These are phyloP conservation scores for Bradynema listronoti DNA, from an alignment of 1,140 invertebrate genomes.

Conservation along the genomic window DNA sequence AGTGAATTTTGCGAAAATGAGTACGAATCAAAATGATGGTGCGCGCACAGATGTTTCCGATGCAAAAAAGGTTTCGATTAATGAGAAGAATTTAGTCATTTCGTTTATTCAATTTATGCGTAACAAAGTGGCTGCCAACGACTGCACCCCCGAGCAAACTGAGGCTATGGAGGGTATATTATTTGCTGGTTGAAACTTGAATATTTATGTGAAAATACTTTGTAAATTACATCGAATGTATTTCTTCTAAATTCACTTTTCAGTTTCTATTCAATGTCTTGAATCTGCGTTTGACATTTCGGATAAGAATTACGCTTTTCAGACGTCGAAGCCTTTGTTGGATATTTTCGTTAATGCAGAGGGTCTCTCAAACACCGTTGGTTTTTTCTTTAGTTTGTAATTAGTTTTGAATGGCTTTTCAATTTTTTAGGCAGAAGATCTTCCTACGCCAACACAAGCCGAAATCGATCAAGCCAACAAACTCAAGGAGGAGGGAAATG, in stretches of 20 bases:
- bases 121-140: slow-evolving; percentile 52
- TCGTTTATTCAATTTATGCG: slow-evolving; percentile 55
- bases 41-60: too few species aligned
- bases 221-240: background rate
- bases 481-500: slow-evolving; percentile 46
- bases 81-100: slow-evolving; percentile 52
- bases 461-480: slow-evolving; percentile 39
- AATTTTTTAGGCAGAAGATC: slow-evolving; percentile 36
- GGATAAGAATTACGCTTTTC: slow-evolving; percentile 55
- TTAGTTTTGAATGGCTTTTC: background rate
- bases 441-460: slow-evolving; percentile 36
- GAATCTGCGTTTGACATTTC: slow-evolving; percentile 47
- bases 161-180: slow-evolving; percentile 52
- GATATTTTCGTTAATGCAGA: slow-evolving; percentile 52
- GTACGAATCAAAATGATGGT: too few species aligned
- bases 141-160: slow-evolving; percentile 50
- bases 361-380: slow-evolving; percentile 33
- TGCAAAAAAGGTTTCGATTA: slow-evolving; percentile 36
- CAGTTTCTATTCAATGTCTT: slow-evolving; percentile 55
- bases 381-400: slow-evolving; percentile 12
- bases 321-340: slow-evolving; percentile 50
- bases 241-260: slow-evolving; percentile 10
- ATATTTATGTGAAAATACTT: background rate
- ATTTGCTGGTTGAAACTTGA: background rate
- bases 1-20: too few species aligned